Evolutionary conservation across 2,888 invertebrate genomes (phyloP), one percentile per base, ranked within the genome.

Genomic region (Campoplex capitator): DNA sequence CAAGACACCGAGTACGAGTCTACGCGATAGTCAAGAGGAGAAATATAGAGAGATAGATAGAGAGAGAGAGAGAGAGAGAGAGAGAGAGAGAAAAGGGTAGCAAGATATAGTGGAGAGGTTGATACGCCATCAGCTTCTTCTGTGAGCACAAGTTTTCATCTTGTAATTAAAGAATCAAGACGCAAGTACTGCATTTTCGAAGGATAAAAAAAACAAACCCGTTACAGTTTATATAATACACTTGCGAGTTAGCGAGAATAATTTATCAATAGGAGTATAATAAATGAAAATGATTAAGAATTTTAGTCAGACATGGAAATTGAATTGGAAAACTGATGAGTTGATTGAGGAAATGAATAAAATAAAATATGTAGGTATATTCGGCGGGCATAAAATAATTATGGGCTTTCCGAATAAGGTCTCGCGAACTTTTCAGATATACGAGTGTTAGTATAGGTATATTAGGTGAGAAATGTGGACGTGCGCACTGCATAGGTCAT

Each of bases 21-120:
- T 51, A 54, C 68, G 68, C n/a, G 62, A 67, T 54, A 28, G 67
- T 54, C 85, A 58, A 74, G 74, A 58, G 73, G 3, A 28, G n/a
- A 73, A 73, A n/a, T n/a, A n/a, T n/a, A n/a, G 38, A 45, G 4
- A 42, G 8, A 42, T 0, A 28, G 28, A 73, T 8, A 28, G 51
- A n/a, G 51, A 6, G 51, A 6, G 38, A 45, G 4, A 42, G 8
- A 42, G 2, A 28, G 28, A 73, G 16, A 28, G 51, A n/a, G 51
- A 6, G 51, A 6, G 51, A 4, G 51, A n/a, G 51, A 51, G 18
- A 18, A 73, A 73, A 73, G 3, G 11, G 23, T 23, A n/a, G 48
- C 45, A 71, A 0, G 54, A 54, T 54, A 35, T 32, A 73, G 28
- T 38, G 18, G 1, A 16, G n/a, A 18, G 73, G 11, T 16, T n/a